phyloP scores from a whole-genome alignment of 2,113 vertebrate genomes.

The Cygnus atratus region DNA sequence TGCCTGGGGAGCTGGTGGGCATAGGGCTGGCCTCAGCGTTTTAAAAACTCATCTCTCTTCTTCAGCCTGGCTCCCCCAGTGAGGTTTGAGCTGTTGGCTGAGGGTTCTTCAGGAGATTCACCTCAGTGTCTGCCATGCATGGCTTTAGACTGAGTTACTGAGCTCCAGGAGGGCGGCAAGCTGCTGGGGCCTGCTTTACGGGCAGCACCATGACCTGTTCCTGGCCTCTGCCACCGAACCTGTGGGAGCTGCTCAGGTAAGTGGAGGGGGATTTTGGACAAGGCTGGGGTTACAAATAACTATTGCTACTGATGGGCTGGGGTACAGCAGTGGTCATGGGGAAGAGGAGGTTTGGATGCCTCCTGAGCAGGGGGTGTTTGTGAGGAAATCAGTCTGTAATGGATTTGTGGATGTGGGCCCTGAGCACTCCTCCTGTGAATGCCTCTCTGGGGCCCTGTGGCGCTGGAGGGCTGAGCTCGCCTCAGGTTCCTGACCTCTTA shows the following conservation, averaged over 20 bases:
- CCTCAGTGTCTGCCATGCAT: neutral
- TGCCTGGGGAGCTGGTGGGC: rapidly evolving
- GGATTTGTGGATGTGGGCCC: neutral
- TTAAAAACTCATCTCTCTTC: rapidly evolving
- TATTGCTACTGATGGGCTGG: neutral
- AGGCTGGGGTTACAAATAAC: too few species aligned
- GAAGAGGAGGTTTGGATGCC: neutral
- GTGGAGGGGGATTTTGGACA: neutral
- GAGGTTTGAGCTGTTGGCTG: neutral
- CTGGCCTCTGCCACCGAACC: too few species aligned
- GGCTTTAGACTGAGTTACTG: neutral
- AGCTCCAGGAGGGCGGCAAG: rapidly evolving
- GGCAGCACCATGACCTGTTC: neutral
- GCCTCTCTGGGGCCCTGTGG: neutral
- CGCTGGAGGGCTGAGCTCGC: neutral
- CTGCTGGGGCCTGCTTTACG: neutral
- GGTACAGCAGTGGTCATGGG: neutral
- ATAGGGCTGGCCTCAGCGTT: neutral
- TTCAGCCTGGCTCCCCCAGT: neutral
- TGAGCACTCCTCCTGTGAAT: neutral
- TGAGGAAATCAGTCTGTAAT: neutral
- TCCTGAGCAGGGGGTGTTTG: neutral
- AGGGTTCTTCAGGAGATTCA: neutral
- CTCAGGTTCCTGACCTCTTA: neutral
- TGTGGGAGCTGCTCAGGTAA: neutral